These are phyloP conservation scores for Scolanthus callimorphus DNA, from an alignment of 92 coral and sea anemone species.

Conservation along the genomic window DNA sequence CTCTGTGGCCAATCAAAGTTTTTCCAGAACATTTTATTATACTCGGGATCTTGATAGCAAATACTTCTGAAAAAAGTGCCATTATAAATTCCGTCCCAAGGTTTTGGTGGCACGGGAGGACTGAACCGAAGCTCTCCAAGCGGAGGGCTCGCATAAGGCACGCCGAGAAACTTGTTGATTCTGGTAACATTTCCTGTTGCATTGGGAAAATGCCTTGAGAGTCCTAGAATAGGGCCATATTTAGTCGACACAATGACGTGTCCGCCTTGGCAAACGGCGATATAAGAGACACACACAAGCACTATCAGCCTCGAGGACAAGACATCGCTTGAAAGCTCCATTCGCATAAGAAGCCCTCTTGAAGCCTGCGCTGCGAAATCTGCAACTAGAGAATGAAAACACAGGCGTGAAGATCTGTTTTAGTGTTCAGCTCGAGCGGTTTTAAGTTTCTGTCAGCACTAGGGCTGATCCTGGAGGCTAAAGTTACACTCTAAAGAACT, in stretches of 20 bases:
- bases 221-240: conserved; percentile 60
- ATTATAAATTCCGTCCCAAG: conserved; percentile 61
- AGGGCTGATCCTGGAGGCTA: background rate
- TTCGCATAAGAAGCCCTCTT: background rate
- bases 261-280: background rate
- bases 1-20: conserved; percentile 46
- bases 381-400: background rate
- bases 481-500: no score
- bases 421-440: background rate
- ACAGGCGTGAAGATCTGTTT: background rate
- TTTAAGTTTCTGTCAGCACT: conserved; percentile 6
- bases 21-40: conserved; percentile 48
- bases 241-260: conserved; percentile 30
- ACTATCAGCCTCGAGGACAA: background rate
- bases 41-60: conserved; percentile 45
- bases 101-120: conserved; percentile 37
- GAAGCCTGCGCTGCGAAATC: background rate
- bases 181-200: conserved; percentile 34
- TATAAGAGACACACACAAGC: background rate
- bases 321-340: background rate
- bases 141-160: conserved; percentile 83
- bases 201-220: conserved; percentile 33
- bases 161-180: conserved; percentile 72
- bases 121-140: conserved; percentile 58
- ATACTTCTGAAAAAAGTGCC: conserved; percentile 57